Conservation (phyloP, 2,113 vertebrate species). For the Catharus minimus region DNA sequence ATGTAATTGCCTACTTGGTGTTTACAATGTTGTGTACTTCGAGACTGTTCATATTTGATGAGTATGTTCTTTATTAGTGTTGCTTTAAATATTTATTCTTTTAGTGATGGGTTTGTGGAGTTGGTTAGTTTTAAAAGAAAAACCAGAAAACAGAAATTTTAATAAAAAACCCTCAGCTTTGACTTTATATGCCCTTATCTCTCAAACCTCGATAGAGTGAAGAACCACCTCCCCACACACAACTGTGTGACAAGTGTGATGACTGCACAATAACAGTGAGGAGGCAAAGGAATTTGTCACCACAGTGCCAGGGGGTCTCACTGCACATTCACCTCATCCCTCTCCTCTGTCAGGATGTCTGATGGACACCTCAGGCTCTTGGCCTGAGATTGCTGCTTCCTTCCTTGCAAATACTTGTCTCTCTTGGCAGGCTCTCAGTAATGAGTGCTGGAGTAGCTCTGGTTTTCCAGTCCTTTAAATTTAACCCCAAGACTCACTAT, state of each 20-base stretch:
- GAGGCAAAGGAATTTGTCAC: neutral
- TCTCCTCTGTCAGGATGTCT: neutral
- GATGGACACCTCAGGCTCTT: neutral
- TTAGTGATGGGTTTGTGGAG: neutral
- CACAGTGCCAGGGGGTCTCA: neutral
- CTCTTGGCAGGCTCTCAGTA: neutral
- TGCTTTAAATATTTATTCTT: neutral
- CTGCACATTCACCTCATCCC: neutral
- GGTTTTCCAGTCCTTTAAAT: neutral
- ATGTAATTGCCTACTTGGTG: conserved; percentile 1
- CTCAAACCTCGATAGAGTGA: neutral
- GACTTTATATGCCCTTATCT: neutral
- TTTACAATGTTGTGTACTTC: neutral
- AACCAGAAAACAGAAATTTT: neutral
- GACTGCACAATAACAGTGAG: neutral
- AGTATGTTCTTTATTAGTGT: neutral
- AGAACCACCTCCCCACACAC: neutral
- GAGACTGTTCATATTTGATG: neutral
- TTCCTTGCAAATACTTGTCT: neutral
- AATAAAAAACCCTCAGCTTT: neutral
- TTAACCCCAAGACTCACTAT: neutral
- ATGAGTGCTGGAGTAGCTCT: neutral
- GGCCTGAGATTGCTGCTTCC: neutral
- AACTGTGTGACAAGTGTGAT: neutral
- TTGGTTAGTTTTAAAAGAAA: neutral